Evolutionary conservation across 2,888 invertebrate genomes (phyloP), one percentile per base, ranked within the genome.

Genomic region (Chironomus riparius): DNA sequence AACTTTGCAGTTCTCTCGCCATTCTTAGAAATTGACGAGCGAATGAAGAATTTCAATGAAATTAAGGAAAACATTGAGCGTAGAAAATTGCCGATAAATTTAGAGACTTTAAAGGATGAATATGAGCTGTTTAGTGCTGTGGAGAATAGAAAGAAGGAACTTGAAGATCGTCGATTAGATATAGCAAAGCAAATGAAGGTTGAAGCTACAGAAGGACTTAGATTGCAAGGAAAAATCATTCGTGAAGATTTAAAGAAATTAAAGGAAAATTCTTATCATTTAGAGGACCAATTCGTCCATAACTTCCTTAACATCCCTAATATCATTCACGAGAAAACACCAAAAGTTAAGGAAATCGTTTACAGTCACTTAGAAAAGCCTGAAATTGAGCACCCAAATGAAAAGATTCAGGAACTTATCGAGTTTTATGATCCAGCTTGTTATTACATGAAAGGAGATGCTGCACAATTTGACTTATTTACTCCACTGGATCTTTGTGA

Each of bases 261-360:
- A 1, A 90, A 88, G 80, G 84, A 86, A 12, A 85, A 86, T 65
- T 82, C 90, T n/a, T 91, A 91, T 87, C 88, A 88, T n/a, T 85
- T 93, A 5, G 92, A 94, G 81, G 91, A 92, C 81, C 86, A 86
- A 72, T 88, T 92, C 7, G 85, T 91, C 68, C 81, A 89, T 47
- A 86, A 87, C 79, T 86, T 87, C 77, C 83, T 94, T 73, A 86
- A 87, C 79, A 81, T 94, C 75, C 94, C 94, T 0, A 94, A 93
- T 81, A 79, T 81, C 70, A 80, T 94, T 77, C 90, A 93, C 81
- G 78, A 84, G 0, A 84, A 84, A 69, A 92, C 92, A 18, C 91
- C 92, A 0, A 12, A 28, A 4, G 21, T 56, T 50, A 70, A 68
- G 13, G 61, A 65, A 76, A 10, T 68, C 1, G 22, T 74, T 24